Conservation (phyloP, 2,113 vertebrate species). For the Aptenodytes forsteri region DNA sequence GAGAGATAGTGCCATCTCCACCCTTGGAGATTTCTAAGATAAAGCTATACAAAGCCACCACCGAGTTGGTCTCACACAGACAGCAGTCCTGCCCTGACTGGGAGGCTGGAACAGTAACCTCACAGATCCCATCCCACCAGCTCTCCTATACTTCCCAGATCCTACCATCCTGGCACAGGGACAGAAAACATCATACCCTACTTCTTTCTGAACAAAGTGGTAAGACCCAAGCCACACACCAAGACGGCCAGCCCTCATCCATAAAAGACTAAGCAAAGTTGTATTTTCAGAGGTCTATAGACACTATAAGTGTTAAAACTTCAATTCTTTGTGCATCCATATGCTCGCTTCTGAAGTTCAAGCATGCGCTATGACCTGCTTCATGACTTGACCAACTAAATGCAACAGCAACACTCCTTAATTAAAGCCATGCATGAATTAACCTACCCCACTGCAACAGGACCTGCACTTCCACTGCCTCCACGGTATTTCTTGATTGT, state of each 20-base stretch:
- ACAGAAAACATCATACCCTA: neutral
- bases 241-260: neutral
- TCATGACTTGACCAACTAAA: neutral
- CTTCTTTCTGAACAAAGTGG: neutral
- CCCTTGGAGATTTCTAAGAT: neutral
- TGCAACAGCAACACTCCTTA: neutral
- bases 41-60: neutral
- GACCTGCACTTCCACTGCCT: neutral
- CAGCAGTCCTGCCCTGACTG: neutral
- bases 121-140: neutral
- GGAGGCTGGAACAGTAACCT: neutral
- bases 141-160: neutral
- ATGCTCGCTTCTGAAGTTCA: neutral
- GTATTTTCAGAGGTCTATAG: neutral
- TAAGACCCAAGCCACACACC: neutral
- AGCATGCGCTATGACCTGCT: neutral
- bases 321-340: neutral
- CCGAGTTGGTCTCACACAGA: neutral
- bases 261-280: neutral
- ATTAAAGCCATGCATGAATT: rapidly evolving
- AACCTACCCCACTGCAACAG: neutral
- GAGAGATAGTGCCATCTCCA: neutral
- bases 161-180: neutral
- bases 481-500: rapidly evolving
- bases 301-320: neutral